A percentile compares a stretch with the other conserved stretches of the same genome.
Conservation (phyloP, 2,113 vertebrate species). For the Chlorocebus sabaeus region DNA sequence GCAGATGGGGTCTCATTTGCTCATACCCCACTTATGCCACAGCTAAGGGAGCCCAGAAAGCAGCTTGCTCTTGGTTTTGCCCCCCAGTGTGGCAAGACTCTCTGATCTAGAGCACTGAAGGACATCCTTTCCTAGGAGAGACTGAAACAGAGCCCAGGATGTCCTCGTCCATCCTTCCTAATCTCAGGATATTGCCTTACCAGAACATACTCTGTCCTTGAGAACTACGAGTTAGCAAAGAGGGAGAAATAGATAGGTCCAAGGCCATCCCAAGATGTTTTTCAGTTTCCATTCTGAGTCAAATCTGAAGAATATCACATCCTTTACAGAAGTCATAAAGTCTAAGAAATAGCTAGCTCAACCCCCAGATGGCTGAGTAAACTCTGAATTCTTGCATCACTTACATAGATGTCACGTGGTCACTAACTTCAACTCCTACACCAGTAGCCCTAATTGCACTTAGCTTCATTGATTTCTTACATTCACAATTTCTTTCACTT, state of each 20-base stretch:
- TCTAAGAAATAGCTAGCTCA: background rate
- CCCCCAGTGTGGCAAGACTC: background rate
- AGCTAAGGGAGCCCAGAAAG: background rate
- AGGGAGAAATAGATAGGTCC: background rate
- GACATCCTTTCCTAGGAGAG: background rate
- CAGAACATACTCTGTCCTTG: background rate
- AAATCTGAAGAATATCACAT: background rate
- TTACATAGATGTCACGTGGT: background rate
- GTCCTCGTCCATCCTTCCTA: background rate
- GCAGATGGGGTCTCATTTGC: background rate
- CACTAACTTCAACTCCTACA: background rate
- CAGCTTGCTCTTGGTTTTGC: background rate
- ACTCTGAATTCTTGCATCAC: background rate
- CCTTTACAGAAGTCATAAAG: background rate
- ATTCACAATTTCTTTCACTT: background rate
- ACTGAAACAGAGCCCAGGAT: background rate
- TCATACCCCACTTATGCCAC: background rate
- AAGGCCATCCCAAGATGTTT: background rate
- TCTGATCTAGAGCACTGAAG: background rate
- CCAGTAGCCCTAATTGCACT: background rate
- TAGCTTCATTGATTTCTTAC: background rate
- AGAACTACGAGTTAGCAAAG: background rate
- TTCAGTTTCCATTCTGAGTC: background rate
- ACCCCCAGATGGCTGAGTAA: background rate
- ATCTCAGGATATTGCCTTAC: background rate